Evolutionary conservation across 2,797 vertebrate genomes (phyloP).

Genomic region (Liparis tanakae): DNA sequence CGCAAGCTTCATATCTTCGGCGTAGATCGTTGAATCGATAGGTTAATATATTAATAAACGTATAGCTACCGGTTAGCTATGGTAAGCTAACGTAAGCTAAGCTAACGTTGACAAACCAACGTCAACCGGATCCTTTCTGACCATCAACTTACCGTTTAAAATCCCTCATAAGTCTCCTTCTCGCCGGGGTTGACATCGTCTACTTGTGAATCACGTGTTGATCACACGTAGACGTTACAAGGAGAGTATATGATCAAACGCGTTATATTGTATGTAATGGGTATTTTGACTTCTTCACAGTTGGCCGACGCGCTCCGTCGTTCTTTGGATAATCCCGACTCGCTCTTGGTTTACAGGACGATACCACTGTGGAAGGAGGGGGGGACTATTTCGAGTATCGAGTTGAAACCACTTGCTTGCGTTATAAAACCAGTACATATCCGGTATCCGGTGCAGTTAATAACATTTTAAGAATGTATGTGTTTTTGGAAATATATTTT

Average conservation of each 20-base stretch:
- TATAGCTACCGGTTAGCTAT: background rate
- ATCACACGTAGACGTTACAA: background rate
- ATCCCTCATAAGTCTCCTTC: conserved; percentile 96
- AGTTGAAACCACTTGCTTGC: background rate
- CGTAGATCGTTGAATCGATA: accelerated
- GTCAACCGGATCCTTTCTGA: conserved; percentile 36
- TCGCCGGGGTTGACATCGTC: conserved; percentile 94
- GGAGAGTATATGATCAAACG: conserved; percentile 6
- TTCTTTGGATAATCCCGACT: conserved; percentile 42
- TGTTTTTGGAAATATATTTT: accelerated
- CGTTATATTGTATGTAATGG: conserved; percentile 18
- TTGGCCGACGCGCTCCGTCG: conserved; percentile 25
- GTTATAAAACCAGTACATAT: accelerated
- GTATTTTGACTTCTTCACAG: conserved; percentile 34
- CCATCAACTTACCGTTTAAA: conserved; percentile 91
- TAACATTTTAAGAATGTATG: no score
- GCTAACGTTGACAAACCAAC: conserved; percentile 60
- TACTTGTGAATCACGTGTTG: conserved; percentile 14
- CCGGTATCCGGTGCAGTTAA: background rate
- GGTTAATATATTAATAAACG: accelerated
- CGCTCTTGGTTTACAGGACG: conserved; percentile 54
- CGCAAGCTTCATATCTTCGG: accelerated
- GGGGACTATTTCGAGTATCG: accelerated
- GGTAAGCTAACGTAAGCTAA: conserved; percentile 36
- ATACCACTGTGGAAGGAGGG: conserved; percentile 56